Evolutionary conservation across 2,113 vertebrate genomes (phyloP).

Genomic region (Chloropsis cyanopogon): DNA sequence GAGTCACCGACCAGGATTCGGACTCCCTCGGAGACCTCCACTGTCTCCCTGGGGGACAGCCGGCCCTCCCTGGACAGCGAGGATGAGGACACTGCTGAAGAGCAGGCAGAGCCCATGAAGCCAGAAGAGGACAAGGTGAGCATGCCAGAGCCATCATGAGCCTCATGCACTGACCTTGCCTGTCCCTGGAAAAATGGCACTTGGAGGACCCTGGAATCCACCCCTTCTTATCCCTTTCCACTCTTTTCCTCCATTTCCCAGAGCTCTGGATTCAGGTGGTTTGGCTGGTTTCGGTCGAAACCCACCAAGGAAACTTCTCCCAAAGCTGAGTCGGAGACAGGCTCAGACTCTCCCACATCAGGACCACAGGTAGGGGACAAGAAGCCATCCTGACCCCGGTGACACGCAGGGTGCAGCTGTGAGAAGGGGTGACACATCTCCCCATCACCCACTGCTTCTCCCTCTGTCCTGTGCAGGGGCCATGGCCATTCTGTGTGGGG

Average conservation of each 20-base stretch:
- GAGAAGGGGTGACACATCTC: not conserved
- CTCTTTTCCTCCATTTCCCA: constrained; percentile 3
- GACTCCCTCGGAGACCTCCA: constrained; percentile 39
- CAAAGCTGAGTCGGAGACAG: not conserved
- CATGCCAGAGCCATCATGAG: accelerated
- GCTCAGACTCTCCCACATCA: not conserved
- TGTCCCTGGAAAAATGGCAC: not conserved
- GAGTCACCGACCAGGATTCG: not conserved
- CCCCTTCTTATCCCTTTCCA: not conserved
- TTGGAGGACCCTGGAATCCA: not conserved
- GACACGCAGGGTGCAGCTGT: not conserved
- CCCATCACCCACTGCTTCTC: not conserved
- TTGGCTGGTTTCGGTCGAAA: constrained; percentile 86
- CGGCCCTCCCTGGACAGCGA: not conserved
- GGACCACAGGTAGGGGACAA: not conserved
- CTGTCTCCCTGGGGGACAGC: constrained; percentile 26
- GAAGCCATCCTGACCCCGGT: not conserved
- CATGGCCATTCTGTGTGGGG: not conserved
- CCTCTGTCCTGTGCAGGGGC: not conserved
- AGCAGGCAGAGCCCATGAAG: not conserved
- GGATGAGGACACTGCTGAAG: not conserved
- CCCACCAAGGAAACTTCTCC: constrained; percentile 35
- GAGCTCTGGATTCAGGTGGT: constrained; percentile 84
- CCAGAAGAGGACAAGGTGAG: constrained; percentile 55
- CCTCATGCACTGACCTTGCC: not conserved